A percentile compares a stretch with the other conserved stretches of the same genome.
phyloP scores from a whole-genome alignment of 30 jellyfish, hydroid and myxozoan genomes.

The Clytia hemisphaerica region DNA sequence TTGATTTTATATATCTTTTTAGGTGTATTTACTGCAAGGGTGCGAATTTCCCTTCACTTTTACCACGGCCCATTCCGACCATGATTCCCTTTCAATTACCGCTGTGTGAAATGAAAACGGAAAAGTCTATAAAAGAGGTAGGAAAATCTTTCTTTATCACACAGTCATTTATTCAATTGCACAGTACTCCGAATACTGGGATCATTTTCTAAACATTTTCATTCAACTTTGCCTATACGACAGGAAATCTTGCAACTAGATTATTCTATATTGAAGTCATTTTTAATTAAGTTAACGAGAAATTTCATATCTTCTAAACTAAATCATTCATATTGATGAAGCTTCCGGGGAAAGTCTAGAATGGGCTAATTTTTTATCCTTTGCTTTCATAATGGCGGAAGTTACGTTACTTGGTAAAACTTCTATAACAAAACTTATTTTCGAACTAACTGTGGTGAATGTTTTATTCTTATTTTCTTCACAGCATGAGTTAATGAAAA shows the following conservation, averaged over 20 bases:
- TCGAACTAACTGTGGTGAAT: too few relatives aligned
- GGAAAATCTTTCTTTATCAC: not conserved
- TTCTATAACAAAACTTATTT: not conserved
- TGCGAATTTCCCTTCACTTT: conserved; percentile 72
- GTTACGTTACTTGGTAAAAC: not conserved
- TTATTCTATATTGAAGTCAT: too few relatives aligned
- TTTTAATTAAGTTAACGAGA: too few relatives aligned
- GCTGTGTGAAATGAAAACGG: conserved; percentile 70
- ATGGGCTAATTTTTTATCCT: too few relatives aligned
- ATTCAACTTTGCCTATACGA: too few relatives aligned
- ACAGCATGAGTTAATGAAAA: conserved; percentile 21
- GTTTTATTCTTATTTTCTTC: not conserved
- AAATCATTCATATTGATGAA: too few relatives aligned
- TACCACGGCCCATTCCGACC: conserved; percentile 89
- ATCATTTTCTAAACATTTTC: too few relatives aligned
- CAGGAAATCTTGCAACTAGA: too few relatives aligned
- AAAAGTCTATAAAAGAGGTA: conserved; percentile 78
- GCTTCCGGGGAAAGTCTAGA: too few relatives aligned
- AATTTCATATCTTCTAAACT: too few relatives aligned
- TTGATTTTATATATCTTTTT: not conserved
- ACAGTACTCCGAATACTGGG: too few relatives aligned
- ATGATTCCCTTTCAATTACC: conserved; percentile 53
- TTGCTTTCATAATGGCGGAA: not conserved
- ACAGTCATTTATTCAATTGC: too few relatives aligned
- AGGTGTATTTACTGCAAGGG: conserved; percentile 84